These are phyloP conservation scores for Drosophila guanche DNA, from an alignment of 1,140 invertebrate genomes.

Conservation along the genomic window DNA sequence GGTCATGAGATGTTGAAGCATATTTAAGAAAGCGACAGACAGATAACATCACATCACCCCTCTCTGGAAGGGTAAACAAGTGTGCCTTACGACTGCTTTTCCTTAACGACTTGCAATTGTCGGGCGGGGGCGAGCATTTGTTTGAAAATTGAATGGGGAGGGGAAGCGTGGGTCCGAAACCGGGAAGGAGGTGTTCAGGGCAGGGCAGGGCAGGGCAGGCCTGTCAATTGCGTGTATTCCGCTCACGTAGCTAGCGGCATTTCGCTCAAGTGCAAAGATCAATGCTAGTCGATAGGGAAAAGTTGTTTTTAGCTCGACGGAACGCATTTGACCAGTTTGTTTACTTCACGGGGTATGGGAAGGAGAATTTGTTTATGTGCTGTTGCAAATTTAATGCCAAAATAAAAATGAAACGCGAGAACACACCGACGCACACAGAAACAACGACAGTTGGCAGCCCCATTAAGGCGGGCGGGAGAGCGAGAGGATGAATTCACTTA, in stretches of 20 bases:
- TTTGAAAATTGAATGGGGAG: slow-evolving; percentile 12
- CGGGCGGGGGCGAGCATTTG: slow-evolving; percentile 12
- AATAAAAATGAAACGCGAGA: slow-evolving; percentile 23
- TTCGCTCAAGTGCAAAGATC: slow-evolving; percentile 58
- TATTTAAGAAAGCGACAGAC: too few relatives aligned
- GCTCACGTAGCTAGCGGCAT: slow-evolving; percentile 18
- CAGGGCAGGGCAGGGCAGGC: slow-evolving; percentile 5
- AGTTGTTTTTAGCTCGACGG: slow-evolving; percentile 54
- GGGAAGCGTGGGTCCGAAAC: slow-evolving; percentile 5
- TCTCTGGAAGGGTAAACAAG: slow-evolving; percentile 15
- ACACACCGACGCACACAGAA: slow-evolving; percentile 4
- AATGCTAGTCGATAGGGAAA: slow-evolving; percentile 59
- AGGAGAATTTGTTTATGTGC: slow-evolving; percentile 47
- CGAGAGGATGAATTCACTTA: slow-evolving; percentile 63
- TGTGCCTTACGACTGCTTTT: slow-evolving; percentile 10
- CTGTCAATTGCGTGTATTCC: slow-evolving; percentile 36
- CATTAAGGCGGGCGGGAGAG: slow-evolving; percentile 10
- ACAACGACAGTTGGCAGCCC: slow-evolving; percentile 24
- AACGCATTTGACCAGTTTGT: slow-evolving; percentile 52
- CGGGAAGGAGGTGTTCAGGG: background rate
- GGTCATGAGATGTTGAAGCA: too few relatives aligned
- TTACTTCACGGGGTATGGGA: slow-evolving; percentile 35
- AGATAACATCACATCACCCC: too few relatives aligned
- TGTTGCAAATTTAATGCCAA: slow-evolving; percentile 44
- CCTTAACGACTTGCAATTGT: slow-evolving; percentile 12